Evolutionary conservation across 2,113 vertebrate genomes (phyloP), one percentile per base, ranked within the genome.

Genomic region (Pimephales promelas): DNA sequence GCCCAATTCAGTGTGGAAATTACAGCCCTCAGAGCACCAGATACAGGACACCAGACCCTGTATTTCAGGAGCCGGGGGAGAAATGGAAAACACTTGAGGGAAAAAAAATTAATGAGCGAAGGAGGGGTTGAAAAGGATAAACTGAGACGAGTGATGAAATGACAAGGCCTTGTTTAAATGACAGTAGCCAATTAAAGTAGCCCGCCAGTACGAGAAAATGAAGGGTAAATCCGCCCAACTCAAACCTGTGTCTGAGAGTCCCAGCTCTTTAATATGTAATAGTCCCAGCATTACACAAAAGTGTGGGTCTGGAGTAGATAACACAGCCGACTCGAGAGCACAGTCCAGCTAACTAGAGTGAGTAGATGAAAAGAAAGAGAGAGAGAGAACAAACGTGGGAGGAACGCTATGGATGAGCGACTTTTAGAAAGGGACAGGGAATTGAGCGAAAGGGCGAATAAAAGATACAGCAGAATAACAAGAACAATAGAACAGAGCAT

Each of bases 311-410:
- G 45, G 78, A 52, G 59, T 31, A 79, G 78, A 79, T 79, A 79
- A 79, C 59, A 79, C 78, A 49, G 34, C 86, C 71, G 40, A 40
- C 40, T 40, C 8, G 8, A 40, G 88, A 88, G 72, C 22, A 14
- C 47, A 85, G 75, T 84, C 81, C 78, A 88, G 70, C 79, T 79
- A 87, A 84, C 84, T 87, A 2, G 78, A 79, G 78, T 10, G 40
- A 45, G 56, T 24, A 62, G 76, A 62, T 74, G 72, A 74, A 74
- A 74, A 52, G 71, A 74, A 26, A 36, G 74, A 79, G 76, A 79
- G 34, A 34, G 74, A 79, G 76, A 79, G 36, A 62, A 28, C 9
- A 8, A 79, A 26, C 74, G 80, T 82, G 24, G 85, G 73, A 81
- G 82, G 74, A 84, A 83, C 34, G 77, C n/a, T 31, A 52, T 52